A percentile compares a stretch with the other conserved stretches of the same genome.
Evolutionary conservation across 2,113 vertebrate genomes (phyloP).

Genomic region (Tursiops truncatus): DNA sequence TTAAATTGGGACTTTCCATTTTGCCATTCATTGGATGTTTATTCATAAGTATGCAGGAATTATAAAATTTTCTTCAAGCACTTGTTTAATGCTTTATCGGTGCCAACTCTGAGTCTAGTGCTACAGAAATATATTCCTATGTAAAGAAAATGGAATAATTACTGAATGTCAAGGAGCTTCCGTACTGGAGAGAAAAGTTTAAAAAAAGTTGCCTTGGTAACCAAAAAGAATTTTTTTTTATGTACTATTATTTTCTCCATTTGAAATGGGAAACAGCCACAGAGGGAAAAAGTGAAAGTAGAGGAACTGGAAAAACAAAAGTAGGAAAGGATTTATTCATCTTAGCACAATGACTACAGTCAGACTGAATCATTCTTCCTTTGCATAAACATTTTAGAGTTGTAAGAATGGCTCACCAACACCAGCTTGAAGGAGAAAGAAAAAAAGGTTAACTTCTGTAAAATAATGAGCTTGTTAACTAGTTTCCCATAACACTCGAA

Average conservation of each 20-base stretch:
- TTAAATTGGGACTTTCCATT: conserved; percentile 55
- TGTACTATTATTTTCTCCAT: conserved; percentile 31
- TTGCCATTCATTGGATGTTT: conserved; percentile 51
- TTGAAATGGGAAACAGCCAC: conserved; percentile 17
- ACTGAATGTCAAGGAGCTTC: not conserved
- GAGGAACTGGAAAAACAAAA: conserved; percentile 66
- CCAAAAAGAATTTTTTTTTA: not conserved
- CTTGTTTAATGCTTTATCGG: conserved; percentile 9
- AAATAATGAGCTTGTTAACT: conserved; percentile 14
- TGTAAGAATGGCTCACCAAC: conserved; percentile 41
- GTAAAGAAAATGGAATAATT: not conserved
- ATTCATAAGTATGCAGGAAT: conserved; percentile 25
- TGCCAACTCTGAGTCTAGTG: not conserved
- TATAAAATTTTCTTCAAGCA: conserved; percentile 32
- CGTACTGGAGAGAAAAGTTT: not conserved
- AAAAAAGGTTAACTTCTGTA: not conserved
- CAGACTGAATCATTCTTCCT: conserved; percentile 62
- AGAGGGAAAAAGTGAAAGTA: conserved; percentile 38
- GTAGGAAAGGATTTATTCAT: conserved; percentile 63
- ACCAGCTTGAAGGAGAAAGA: not conserved
- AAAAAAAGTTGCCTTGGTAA: not conserved
- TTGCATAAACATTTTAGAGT: conserved; percentile 40
- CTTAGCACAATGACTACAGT: conserved; percentile 32
- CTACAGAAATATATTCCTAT: not conserved
- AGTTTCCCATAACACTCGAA: not conserved